Conservation (phyloP, 2,797 vertebrate genomes). For the Chelonia mydas region DNA sequence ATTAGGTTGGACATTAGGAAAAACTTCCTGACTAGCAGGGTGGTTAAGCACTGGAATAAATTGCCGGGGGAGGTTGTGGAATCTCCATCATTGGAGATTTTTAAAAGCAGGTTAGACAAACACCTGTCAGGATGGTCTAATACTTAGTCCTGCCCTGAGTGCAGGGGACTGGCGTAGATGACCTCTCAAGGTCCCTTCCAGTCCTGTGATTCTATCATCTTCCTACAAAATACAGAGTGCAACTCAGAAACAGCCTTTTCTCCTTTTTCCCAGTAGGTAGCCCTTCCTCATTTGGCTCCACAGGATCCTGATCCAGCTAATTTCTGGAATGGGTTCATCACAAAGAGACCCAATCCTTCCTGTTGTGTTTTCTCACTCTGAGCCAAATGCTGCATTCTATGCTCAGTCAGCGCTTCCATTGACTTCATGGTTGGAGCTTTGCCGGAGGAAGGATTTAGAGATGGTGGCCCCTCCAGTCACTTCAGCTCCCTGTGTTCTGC, state of each 20-base stretch:
- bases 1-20: too few species aligned
- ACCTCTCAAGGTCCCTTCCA: neutral
- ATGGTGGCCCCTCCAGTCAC: neutral
- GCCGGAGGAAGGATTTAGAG: neutral
- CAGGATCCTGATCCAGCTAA: neutral
- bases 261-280: neutral
- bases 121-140: too few species aligned
- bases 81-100: too few species aligned
- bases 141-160: too few species aligned
- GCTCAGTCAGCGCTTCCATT: neutral
- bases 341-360: neutral
- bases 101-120: too few species aligned
- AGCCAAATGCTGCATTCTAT: fast-evolving
- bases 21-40: too few species aligned
- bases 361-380: neutral
- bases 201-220: neutral
- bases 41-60: too few species aligned
- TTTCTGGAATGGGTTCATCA: neutral
- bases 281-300: neutral
- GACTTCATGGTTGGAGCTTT: neutral
- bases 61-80: too few species aligned
- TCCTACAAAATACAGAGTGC: neutral
- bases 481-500: neutral
- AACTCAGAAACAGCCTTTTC: neutral
- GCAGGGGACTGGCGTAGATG: neutral